Conservation (phyloP, 1,140 invertebrate genomes). For the Zaprionus davidi region DNA sequence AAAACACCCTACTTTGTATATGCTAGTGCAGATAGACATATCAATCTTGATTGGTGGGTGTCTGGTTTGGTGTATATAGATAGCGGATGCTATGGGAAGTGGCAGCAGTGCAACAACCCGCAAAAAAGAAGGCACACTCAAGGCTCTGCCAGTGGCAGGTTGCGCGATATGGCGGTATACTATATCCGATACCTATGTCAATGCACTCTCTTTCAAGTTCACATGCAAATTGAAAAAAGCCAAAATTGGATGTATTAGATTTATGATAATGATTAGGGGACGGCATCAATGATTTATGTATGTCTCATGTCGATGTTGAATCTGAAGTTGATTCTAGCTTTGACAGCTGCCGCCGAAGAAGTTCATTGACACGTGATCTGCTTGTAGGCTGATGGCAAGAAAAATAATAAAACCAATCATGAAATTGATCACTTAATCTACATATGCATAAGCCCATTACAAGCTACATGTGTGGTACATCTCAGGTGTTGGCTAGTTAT, state of each 20-base stretch:
- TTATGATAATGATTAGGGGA: constrained; percentile 59
- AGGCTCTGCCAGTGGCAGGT: constrained; percentile 30
- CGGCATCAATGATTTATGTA: constrained; percentile 60
- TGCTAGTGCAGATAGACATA: constrained; percentile 28
- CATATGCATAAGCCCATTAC: neutral
- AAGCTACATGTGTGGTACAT: neutral
- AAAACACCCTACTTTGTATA: neutral
- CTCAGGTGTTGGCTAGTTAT: constrained; percentile 39
- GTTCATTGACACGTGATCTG: constrained; percentile 65
- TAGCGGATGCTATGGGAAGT: constrained; percentile 12
- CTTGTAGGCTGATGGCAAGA: constrained; percentile 37
- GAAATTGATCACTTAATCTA: constrained; percentile 27
- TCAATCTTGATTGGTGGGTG: constrained; percentile 29
- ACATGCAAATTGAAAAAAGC: constrained; percentile 74
- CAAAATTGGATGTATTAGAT: constrained; percentile 66
- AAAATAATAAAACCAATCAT: constrained; percentile 10
- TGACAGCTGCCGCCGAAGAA: constrained; percentile 49
- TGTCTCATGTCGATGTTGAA: constrained; percentile 20
- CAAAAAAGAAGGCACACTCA: constrained; percentile 22
- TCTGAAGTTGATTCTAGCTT: constrained; percentile 55
- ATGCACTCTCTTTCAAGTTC: constrained; percentile 73
- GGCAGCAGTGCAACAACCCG: constrained; percentile 41
- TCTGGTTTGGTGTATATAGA: constrained; percentile 21
- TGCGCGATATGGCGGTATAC: neutral
- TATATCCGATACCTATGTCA: constrained; percentile 55